These are phyloP conservation scores for Pollenia angustigena DNA, from an alignment of 2,888 invertebrate genomes.

Conservation along the genomic window DNA sequence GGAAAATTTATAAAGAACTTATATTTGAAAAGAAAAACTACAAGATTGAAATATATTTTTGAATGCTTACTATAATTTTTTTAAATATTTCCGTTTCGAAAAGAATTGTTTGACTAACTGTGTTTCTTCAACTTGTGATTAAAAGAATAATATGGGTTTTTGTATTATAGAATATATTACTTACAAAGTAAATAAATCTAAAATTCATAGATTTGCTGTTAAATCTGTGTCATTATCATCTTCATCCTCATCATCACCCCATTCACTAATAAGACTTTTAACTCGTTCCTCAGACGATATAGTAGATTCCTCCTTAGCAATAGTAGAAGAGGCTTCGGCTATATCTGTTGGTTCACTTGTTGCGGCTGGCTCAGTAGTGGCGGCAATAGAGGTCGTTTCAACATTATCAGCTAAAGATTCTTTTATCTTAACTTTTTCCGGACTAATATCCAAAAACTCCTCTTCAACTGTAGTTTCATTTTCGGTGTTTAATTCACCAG, in stretches of 20 bases:
- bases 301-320: conserved; percentile 5
- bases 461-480: conserved; percentile 23
- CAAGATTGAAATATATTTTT: too few relatives aligned
- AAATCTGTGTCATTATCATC: conserved; percentile 78
- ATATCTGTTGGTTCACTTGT: background rate
- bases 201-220: conserved; percentile 78
- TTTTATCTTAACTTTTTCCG: conserved; percentile 34
- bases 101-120: too few relatives aligned
- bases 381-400: background rate
- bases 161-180: conserved; percentile 71
- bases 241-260: conserved; percentile 83
- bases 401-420: conserved; percentile 4
- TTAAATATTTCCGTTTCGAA: too few relatives aligned
- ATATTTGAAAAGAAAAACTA: too few relatives aligned
- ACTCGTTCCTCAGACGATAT: conserved; percentile 78
- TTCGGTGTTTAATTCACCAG: conserved; percentile 20
- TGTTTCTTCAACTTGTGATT: conserved; percentile 8
- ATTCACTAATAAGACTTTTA: conserved; percentile 83
- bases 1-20: too few relatives aligned
- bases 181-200: conserved; percentile 82
- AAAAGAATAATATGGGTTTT: conserved; percentile 35
- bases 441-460: conserved; percentile 52
- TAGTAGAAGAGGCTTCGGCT: conserved; percentile 10
- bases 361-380: conserved; percentile 9
- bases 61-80: too few relatives aligned